Evolutionary conservation across 1,140 invertebrate species (phyloP), one percentile per base, ranked within the genome.

Genomic region (Drosophila suzukii): DNA sequence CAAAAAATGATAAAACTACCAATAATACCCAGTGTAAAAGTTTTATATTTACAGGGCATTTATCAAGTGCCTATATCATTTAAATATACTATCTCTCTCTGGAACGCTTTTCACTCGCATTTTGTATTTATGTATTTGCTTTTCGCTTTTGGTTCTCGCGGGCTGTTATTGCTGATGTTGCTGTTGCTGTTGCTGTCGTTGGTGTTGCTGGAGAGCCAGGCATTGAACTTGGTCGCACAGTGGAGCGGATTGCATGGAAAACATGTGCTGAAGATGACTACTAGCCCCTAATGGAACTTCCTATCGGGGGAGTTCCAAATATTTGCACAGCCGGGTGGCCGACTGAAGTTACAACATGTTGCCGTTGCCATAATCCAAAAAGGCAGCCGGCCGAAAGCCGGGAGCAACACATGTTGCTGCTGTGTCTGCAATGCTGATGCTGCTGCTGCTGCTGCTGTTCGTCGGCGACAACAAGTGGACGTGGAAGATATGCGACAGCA

Each of bases 191-290:
- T 27, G 27, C 27, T 13, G 13, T 61, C 53, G 50, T 74, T 59
- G 46, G 20, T 46, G 13, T 34, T 32, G 38, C 43, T 77, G 55
- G 58, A 47, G n/a, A 61, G 66, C 65, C 84, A 88, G 83, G 77
- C 84, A 88, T 88, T 88, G 84, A 88, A 88, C 83, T 88, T 88
- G 84, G 51, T 30, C 3, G 82, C 83, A 86, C 82, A 82, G 83
- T 86, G 83, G 79, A 24, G 24, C 79, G 62, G 51, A 67, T 49
- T 58, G 65, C 57, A 55, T 6, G 17, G 43, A 80, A 57, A 44
- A 49, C 24, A 20, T n/a, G 11, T 44, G 34, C 20, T 15, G 7
- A 6, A n/a, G 17, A 47, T 44, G 36, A 20, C 32, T 24, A 61
- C 3, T 55, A 20, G 56, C 43, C 50, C 43, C 39, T 61, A 63